Percentiles rank a stretch among this genome's conserved stretches.
Evolutionary conservation across 1,140 invertebrate genomes (phyloP).

Genomic region (Trinorchestia longiramus): DNA sequence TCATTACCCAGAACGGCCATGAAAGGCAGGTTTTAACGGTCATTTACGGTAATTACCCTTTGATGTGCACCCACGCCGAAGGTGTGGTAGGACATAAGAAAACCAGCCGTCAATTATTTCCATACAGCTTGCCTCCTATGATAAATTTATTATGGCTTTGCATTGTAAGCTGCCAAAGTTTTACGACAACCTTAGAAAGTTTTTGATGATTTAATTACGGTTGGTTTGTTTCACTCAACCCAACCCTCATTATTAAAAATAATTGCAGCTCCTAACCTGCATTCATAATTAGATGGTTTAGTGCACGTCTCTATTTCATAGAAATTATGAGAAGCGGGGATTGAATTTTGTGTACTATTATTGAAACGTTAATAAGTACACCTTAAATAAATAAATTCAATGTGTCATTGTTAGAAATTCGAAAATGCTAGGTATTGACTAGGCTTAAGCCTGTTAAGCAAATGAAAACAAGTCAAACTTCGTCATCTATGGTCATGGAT

Average conservation of each 20-base stretch:
- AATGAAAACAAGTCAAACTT: too few relatives aligned
- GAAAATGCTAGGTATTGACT: too few relatives aligned
- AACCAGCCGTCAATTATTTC: slow-evolving; percentile 44
- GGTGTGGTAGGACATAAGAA: slow-evolving; percentile 31
- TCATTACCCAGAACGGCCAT: slow-evolving; percentile 45
- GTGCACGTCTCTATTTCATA: not conserved
- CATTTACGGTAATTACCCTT: slow-evolving; percentile 48
- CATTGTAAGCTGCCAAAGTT: slow-evolving; percentile 41
- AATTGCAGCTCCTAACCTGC: not conserved
- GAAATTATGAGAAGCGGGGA: not conserved
- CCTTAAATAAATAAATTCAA: not conserved
- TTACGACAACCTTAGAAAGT: slow-evolving; percentile 8
- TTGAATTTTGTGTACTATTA: not conserved
- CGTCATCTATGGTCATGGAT: too few relatives aligned
- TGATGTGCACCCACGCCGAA: slow-evolving; percentile 2
- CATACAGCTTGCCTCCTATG: not conserved
- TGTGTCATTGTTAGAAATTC: too few relatives aligned
- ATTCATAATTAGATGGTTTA: not conserved
- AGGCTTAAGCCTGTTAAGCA: too few relatives aligned
- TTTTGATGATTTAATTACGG: slow-evolving; percentile 22
- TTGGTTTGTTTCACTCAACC: not conserved
- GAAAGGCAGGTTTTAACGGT: slow-evolving; percentile 42
- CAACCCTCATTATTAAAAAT: not conserved
- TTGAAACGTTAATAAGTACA: not conserved
- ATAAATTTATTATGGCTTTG: slow-evolving; percentile 44